phyloP scores from a whole-genome alignment of 37 sponge, comb jelly and placozoan species.

The Corticium candelabrum region DNA sequence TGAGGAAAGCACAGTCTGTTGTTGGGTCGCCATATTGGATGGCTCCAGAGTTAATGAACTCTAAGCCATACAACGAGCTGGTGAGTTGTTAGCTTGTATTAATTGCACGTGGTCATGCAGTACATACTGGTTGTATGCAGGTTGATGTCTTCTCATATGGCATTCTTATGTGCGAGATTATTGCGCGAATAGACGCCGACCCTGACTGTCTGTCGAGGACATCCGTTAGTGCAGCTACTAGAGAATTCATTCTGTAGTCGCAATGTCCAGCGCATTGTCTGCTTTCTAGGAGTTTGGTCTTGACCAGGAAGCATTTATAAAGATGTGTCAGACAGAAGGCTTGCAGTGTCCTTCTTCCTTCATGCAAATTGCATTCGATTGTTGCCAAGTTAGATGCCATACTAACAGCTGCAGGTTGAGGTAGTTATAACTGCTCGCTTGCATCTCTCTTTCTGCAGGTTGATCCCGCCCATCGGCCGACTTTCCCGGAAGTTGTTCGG shows the following conservation, averaged over 20 bases:
- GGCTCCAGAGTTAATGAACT: neutral
- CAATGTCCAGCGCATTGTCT: too few relatives aligned
- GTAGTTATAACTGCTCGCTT: neutral
- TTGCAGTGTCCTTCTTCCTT: slow-evolving; percentile 40
- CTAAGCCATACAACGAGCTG: neutral
- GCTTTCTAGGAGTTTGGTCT: slow-evolving; percentile 44
- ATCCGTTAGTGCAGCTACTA: neutral
- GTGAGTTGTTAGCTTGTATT: neutral
- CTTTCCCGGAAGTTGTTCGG: neutral
- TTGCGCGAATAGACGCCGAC: slow-evolving; percentile 1
- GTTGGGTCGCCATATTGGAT: neutral
- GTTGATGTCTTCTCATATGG: neutral
- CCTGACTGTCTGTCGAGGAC: neutral
- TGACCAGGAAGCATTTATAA: slow-evolving; percentile 29
- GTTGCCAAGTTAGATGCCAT: slow-evolving; percentile 35
- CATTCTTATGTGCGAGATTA: neutral
- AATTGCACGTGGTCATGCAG: neutral
- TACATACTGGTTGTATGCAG: neutral
- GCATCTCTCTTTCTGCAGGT: neutral
- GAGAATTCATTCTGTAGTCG: too few relatives aligned
- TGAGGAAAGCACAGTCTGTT: neutral
- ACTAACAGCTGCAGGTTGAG: neutral
- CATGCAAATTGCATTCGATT: slow-evolving; percentile 42
- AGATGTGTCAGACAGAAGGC: slow-evolving; percentile 15
- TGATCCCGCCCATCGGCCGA: neutral